Evolutionary conservation across 2,113 vertebrate species (phyloP), one percentile per base, ranked within the genome.

Genomic region (Pitta sordida): DNA sequence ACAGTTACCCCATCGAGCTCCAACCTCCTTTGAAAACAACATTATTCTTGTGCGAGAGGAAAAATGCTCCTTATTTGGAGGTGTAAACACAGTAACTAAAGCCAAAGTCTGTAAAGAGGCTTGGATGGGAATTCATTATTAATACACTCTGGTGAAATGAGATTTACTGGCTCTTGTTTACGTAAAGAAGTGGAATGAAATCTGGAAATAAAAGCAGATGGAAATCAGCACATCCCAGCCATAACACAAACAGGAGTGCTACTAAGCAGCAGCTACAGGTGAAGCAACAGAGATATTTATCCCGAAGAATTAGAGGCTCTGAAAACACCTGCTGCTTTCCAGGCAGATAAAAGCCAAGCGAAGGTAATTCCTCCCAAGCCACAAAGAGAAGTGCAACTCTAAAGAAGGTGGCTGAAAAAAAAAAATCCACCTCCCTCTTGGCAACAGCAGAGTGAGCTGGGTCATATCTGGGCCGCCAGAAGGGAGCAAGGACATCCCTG

Each of bases 1-100:
- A 7, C 6, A 64, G 34, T 64, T 64, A 15, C 18, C 36, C 34
- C 22, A 1, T 2, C 0, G 3, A 70, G n/a, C 41, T 48, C 41
- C 32, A 22, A 18, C 8, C 13, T 10, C 43, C 56, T 65, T 52
- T 44, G 60, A 64, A 81, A 91, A 60, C 14, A 37, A 32, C 11
- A 6, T 51, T 43, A 52, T 43, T 80, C 69, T 29, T 43, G 58
- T 20, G 41, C 44, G 37, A 81, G 77, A 81, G 20, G 19, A 51
- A 64, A 83, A 37, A 12, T 10, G 15, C 37, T 68, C 24, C 18
- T 46, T 80, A 46, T 60, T 89, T n/a, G 32, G 64, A 69, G 74
- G 21, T 81, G 55, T 69, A 48, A 90, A 77, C 58, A 48, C 44
- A 60, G 6, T 34, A 64, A 23, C 48, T 60, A 32, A 73, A 90